Percentiles rank a stretch among this genome's conserved stretches.
Evolutionary conservation across 2,113 vertebrate species (phyloP).

Genomic region (Hemiscyllium ocellatum): DNA sequence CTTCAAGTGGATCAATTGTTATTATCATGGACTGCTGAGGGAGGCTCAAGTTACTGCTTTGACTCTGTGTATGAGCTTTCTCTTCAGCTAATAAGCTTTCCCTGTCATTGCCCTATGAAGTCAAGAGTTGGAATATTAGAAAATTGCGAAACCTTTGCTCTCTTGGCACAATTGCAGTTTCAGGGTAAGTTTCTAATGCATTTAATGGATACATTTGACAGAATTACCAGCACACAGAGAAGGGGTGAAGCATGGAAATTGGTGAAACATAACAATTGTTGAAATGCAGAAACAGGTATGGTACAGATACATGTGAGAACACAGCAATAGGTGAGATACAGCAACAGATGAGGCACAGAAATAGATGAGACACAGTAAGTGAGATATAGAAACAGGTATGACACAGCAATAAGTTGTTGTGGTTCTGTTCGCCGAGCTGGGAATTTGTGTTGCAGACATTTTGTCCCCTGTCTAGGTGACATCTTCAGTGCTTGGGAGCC

Average conservation of each 20-base stretch:
- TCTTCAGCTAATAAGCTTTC: neutral
- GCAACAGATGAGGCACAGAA: no score
- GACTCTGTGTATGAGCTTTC: neutral
- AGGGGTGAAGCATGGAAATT: neutral
- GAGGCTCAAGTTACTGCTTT: neutral
- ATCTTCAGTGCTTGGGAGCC: no score
- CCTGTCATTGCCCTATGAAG: neutral
- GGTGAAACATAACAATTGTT: no score
- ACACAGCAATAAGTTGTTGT: no score
- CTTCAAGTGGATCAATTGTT: neutral
- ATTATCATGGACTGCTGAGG: neutral
- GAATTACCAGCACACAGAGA: neutral
- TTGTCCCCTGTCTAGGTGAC: no score
- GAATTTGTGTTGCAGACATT: no score
- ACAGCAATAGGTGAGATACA: no score
- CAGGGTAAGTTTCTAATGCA: neutral
- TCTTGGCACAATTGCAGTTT: neutral
- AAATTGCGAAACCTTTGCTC: neutral
- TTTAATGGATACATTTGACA: neutral
- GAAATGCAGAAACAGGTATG: no score
- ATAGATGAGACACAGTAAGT: no score
- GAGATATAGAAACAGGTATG: no score
- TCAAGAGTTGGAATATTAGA: neutral
- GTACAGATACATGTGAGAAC: no score
- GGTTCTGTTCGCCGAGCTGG: no score